A percentile compares a stretch with the other conserved stretches of the same genome.
Evolutionary conservation across 2,888 invertebrate genomes (phyloP).

Genomic region (Doris montereyensis): DNA sequence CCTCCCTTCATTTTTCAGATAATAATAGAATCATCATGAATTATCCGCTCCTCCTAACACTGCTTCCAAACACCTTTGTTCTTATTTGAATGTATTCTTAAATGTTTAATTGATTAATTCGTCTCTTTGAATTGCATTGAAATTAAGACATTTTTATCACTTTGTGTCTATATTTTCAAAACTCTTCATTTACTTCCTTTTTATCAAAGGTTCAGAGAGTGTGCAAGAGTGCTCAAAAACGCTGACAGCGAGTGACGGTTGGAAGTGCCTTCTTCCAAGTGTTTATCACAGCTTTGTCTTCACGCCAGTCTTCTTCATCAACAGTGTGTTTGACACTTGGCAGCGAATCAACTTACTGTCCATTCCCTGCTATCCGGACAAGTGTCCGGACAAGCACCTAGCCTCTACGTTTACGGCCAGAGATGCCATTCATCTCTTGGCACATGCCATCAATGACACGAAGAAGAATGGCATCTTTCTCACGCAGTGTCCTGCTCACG

Average conservation of each 20-base stretch:
- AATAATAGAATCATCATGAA: no score
- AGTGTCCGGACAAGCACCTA: slow-evolving; percentile 44
- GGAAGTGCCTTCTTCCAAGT: slow-evolving; percentile 52
- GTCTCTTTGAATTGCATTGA: no score
- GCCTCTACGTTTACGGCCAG: slow-evolving; percentile 40
- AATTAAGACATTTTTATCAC: no score
- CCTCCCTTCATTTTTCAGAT: no score
- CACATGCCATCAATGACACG: slow-evolving; percentile 43
- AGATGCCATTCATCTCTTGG: slow-evolving; percentile 33
- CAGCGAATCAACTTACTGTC: slow-evolving; percentile 44
- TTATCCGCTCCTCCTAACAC: no score
- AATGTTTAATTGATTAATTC: no score
- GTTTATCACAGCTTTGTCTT: slow-evolving; percentile 49
- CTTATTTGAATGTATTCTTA: no score
- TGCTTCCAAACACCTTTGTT: no score
- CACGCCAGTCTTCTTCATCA: slow-evolving; percentile 51
- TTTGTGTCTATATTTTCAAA: no score
- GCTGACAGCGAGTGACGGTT: slow-evolving; percentile 37
- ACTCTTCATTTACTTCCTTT: neutral
- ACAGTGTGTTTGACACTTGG: slow-evolving; percentile 54
- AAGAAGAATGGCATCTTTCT: slow-evolving; percentile 51
- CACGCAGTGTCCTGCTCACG: slow-evolving; percentile 51
- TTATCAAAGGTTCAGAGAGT: slow-evolving; percentile 45
- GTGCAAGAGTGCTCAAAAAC: slow-evolving; percentile 49
- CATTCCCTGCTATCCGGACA: slow-evolving; percentile 43